Evolutionary conservation across 2,113 vertebrate genomes (phyloP).

Genomic region (Ophthalmotilapia sp.): DNA sequence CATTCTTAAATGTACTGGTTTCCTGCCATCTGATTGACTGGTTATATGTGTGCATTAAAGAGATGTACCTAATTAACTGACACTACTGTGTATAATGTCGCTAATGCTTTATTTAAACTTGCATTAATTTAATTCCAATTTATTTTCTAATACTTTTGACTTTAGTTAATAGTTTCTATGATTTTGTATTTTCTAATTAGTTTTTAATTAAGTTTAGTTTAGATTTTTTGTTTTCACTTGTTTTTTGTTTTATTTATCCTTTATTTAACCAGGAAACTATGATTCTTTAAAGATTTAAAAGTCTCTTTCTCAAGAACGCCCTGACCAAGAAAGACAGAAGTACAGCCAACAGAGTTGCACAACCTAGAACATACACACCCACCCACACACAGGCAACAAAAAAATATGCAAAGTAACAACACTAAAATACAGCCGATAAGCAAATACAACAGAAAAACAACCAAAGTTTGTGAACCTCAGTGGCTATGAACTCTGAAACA

Average conservation of each 20-base stretch:
- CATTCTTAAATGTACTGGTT: background rate
- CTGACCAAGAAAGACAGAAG: background rate
- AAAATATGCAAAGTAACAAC: background rate
- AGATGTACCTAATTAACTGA: background rate
- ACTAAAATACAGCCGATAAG: background rate
- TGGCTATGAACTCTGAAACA: background rate
- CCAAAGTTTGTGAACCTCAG: background rate
- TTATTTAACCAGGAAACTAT: background rate
- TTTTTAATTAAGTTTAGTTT: background rate
- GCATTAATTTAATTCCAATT: background rate
- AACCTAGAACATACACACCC: background rate
- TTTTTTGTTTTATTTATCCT: background rate
- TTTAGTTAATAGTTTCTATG: background rate
- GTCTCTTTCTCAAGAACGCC: background rate
- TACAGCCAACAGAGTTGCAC: background rate
- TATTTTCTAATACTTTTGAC: background rate
- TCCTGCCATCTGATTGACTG: background rate
- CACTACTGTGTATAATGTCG: background rate
- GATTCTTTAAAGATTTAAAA: background rate
- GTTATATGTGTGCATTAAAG: background rate
- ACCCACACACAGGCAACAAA: background rate
- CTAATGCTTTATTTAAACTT: background rate
- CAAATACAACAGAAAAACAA: background rate
- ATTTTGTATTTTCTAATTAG: background rate
- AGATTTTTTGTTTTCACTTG: background rate